These are phyloP conservation scores for Oreochromis mossambicus DNA, from an alignment of 2,797 vertebrate genomes.

Conservation along the genomic window DNA sequence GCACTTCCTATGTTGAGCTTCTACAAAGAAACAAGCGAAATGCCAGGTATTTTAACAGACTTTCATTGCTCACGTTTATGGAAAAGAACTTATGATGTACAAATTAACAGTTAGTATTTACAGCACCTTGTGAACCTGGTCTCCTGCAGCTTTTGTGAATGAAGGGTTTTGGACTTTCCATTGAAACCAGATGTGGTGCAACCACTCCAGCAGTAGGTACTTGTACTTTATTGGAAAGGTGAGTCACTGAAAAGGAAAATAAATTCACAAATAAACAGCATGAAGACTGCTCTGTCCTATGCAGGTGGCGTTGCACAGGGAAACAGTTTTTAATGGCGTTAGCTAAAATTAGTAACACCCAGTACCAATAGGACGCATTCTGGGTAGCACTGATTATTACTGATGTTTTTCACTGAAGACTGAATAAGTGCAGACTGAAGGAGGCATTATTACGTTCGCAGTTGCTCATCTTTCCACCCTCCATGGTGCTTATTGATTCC, in stretches of 20 bases:
- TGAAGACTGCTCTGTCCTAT: constrained; percentile 11
- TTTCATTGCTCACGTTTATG: constrained; percentile 74
- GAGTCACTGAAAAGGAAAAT: constrained; percentile 74
- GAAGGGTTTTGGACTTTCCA: constrained; percentile 68
- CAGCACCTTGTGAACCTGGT: constrained; percentile 73
- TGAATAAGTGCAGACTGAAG: background rate
- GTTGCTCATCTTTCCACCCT: background rate
- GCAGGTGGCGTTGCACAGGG: constrained; percentile 19
- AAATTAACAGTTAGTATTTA: constrained; percentile 82
- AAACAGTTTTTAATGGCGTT: constrained; percentile 20
- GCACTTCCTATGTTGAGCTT: background rate
- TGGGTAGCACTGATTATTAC: background rate
- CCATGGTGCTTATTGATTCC: background rate
- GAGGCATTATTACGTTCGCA: background rate
- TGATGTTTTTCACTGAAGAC: background rate
- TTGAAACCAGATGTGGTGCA: constrained; percentile 77
- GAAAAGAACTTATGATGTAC: constrained; percentile 76
- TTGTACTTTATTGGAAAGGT: constrained; percentile 76
- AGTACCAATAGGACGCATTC: background rate
- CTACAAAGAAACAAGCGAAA: constrained; percentile 10
- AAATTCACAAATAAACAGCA: constrained; percentile 78
- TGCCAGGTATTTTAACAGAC: constrained; percentile 63
- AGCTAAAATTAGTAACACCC: constrained; percentile 20
- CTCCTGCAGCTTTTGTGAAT: constrained; percentile 69
- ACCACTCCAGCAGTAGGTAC: constrained; percentile 45